Percentiles rank a stretch among this genome's conserved stretches.
Conservation (phyloP, 92 coral and sea anemone species). For the Micromussa lordhowensis region DNA sequence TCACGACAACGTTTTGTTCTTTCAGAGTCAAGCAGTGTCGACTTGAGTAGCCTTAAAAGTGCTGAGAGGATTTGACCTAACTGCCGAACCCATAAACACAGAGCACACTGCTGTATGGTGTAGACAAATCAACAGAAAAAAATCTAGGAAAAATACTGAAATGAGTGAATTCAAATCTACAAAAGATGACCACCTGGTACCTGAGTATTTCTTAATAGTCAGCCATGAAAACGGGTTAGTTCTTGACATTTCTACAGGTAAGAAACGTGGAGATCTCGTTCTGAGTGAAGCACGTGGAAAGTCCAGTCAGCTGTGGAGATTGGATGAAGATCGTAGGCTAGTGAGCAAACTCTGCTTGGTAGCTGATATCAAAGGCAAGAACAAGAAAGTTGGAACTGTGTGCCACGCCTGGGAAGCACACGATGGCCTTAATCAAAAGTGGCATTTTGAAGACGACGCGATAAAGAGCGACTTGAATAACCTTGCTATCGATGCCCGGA, state of each 20-base stretch:
- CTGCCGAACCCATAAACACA: too few species aligned
- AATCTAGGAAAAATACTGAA: background rate
- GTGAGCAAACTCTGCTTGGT: slow-evolving; percentile 14
- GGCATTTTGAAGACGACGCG: slow-evolving; percentile 13
- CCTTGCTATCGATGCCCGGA: background rate
- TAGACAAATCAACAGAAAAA: too few species aligned
- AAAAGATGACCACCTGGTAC: background rate
- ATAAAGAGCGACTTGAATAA: slow-evolving; percentile 11
- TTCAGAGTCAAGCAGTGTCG: too few species aligned
- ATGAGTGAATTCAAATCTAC: background rate
- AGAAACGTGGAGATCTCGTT: background rate
- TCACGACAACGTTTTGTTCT: too few species aligned
- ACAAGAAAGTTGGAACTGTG: background rate
- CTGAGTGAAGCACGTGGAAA: background rate
- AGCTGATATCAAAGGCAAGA: background rate
- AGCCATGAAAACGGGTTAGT: background rate
- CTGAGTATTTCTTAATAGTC: slow-evolving; percentile 2
- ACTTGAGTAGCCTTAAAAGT: too few species aligned
- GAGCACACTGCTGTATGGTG: too few species aligned
- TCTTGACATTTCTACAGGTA: background rate
- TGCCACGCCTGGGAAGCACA: slow-evolving; percentile 1
- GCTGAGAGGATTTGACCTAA: too few species aligned
- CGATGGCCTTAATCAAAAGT: slow-evolving; percentile 23
- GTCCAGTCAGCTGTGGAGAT: slow-evolving; percentile 1
- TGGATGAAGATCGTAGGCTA: slow-evolving; percentile 13